Conservation (phyloP, 1,140 invertebrate species). For the Apocrypta bakeri region DNA sequence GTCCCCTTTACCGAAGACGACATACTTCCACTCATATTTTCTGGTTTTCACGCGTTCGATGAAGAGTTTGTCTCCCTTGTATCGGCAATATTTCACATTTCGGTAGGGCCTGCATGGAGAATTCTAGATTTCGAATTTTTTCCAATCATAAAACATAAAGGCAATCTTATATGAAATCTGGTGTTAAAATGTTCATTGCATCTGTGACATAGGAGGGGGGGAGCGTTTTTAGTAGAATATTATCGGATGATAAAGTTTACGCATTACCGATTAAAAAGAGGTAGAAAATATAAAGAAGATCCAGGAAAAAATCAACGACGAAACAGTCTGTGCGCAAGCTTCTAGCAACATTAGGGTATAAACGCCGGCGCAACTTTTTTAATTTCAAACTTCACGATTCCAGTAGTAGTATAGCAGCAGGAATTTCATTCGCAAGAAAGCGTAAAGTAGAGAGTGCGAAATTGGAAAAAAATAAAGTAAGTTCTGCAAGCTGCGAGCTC, state of each 20-base stretch:
- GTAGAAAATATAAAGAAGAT: background rate
- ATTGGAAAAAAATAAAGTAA: constrained; percentile 3
- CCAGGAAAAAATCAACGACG: background rate
- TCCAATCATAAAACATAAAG: too few species aligned
- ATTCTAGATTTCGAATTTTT: too few species aligned
- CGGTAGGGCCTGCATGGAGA: too few species aligned
- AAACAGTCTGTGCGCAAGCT: background rate
- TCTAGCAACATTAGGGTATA: background rate
- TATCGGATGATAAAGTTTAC: background rate
- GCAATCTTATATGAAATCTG: too few species aligned
- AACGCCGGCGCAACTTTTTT: background rate
- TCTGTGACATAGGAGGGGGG: too few species aligned
- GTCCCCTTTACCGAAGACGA: background rate
- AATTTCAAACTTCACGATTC: background rate
- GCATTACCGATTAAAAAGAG: background rate
- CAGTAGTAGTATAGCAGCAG: background rate
- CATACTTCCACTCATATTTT: background rate
- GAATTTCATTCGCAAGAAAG: background rate
- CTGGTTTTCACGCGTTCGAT: background rate
- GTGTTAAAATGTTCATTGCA: too few species aligned
- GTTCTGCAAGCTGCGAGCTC: background rate
- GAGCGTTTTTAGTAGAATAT: too few species aligned
- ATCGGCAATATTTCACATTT: background rate
- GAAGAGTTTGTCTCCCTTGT: background rate
- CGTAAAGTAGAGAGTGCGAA: background rate